phyloP scores from a whole-genome alignment of 2,888 invertebrate genomes.

The Chironomus riparius region DNA sequence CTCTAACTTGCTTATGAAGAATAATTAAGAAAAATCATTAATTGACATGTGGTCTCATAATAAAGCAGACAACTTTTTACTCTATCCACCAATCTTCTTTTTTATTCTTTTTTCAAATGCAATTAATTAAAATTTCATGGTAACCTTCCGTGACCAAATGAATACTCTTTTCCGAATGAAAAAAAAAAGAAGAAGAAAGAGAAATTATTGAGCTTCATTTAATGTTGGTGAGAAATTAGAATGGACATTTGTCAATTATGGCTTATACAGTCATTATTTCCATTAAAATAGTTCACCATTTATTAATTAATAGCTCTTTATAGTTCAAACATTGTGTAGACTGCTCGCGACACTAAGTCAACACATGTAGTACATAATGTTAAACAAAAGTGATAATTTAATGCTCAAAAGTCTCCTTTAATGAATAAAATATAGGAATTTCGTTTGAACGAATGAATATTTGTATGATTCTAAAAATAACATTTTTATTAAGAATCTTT shows the following conservation, averaged over 20 bases:
- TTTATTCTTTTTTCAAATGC: not conserved
- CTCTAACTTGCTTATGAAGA: not conserved
- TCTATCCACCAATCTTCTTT: no score
- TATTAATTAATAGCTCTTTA: not conserved
- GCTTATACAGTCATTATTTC: not conserved
- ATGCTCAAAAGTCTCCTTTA: no score
- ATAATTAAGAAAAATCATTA: slow-evolving; percentile 4
- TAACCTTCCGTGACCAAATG: not conserved
- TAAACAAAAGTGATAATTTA: no score
- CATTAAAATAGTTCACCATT: not conserved
- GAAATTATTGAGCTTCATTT: no score
- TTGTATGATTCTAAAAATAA: no score
- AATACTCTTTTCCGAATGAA: not conserved
- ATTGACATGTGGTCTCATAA: not conserved
- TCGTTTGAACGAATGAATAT: no score
- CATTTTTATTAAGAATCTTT: no score
- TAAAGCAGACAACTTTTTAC: no score
- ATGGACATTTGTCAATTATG: not conserved
- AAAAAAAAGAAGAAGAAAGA: no score
- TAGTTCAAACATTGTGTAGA: not conserved
- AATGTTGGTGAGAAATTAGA: not conserved
- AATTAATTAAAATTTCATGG: not conserved
- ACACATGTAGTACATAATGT: no score
- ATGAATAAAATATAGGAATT: no score
- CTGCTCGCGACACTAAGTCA: no score